Base-by-base conservation (phyloP, 2,797 vertebrate species). In the Melanogrammus aeglefinus region DNA sequence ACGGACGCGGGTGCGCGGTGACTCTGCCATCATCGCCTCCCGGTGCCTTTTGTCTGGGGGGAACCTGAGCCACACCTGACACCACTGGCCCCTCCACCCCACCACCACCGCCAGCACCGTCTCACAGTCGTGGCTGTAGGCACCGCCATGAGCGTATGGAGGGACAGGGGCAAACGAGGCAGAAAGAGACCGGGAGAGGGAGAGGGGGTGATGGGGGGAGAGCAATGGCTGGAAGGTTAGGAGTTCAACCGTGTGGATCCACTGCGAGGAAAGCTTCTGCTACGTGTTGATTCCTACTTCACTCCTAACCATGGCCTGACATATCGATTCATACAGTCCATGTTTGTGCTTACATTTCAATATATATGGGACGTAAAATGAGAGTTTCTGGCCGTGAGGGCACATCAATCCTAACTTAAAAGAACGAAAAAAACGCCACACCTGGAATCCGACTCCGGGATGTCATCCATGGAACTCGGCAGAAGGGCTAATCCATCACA, bases 401-500 rank as follows among this genome's bases (percentile, higher is more conserved):
- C 82, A 83, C 51, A 84, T 85, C 80, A 82, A 79, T 70, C 51
- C 41, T 39, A 78, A 75, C 8, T 9, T 0, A 41, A n/a, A 3
- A 39, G 73, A 41, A 27, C 78, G 76, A 27, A 77, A 75, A 81
- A 86, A 88, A 84, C 84, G 73, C 86, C 87, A 90, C 89, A 93
- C 90, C 90, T 93, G 91, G 88, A 92, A 86, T 91, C 89, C 82
- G 83, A 88, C 82, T 88, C 77, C 77, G 82, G 84, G 86, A 91
- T 91, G 88, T 90, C 92, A 92, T 89, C 84, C 86, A 83, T 89
- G 88, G 91, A 89, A 91, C 92, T 88, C 84, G 78, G 79, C 83
- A 79, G 85, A 85, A 87, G 86, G 88, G 86, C 90, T 91, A 90
- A 93, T 93, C 92, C 91, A 92, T 93, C 91, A 93, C 90, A 89